Base-by-base conservation (phyloP, 2,888 invertebrate genomes). In the Muscina levida region DNA sequence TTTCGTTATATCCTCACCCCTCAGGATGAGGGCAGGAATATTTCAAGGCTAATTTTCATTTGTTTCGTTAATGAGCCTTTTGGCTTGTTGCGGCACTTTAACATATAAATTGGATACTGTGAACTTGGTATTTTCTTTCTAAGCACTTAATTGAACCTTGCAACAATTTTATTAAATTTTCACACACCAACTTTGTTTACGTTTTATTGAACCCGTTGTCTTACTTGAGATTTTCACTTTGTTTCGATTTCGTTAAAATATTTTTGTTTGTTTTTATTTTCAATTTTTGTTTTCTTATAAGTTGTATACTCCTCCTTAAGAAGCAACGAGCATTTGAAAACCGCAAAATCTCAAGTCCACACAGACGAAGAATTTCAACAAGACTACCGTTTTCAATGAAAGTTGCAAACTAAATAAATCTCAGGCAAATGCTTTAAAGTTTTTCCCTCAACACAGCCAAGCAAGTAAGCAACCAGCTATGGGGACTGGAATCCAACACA, bases 351-450 rank as follows among this genome's bases (percentile, higher is more conserved):
- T 57, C 13, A 56, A 73, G 51, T 48, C 73, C 31, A 65, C 31
- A 65, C 48, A 44, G 75, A 81, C 83, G 85, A 85, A 44, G 39
- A 70, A 56, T 73, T 77, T 74, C 72, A 0, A 53, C 74, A 71
- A 81, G 78, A 89, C 88, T 86, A 87, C 88, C 87, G 89, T 83
- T 86, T 85, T 86, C 84, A 85, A 85, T 88, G 88, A 89, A 87
- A 87, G 88, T 87, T 88, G 85, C 86, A 85, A 86, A 87, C 89
- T 85, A 88, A 89, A 89, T 89, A 89, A 89, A 87, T 87, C 86
- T 86, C 85, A 84, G 83, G 84, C 77, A 81, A 85, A 83, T 82
- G 76, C 67, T 71, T 65, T 71, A 72, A 67, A 80, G 73, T 77
- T 77, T 80, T 80, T 77, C 57, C 65, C 73, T 31, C 31, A 31